These are phyloP conservation scores for Leptopilina clavipes DNA, from an alignment of 1,140 invertebrate genomes.

Conservation along the genomic window DNA sequence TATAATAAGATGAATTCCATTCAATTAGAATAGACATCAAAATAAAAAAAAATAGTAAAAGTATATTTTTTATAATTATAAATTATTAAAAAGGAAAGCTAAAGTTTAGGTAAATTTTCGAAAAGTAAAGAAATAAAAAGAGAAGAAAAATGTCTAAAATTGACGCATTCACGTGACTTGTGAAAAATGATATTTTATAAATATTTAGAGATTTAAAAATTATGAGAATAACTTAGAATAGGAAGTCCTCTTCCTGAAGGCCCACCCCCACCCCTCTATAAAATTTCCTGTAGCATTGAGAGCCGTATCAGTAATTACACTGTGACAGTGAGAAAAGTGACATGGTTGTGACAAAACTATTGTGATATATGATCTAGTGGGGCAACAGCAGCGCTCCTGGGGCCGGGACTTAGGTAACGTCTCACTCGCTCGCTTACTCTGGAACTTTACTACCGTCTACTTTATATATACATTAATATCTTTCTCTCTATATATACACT, in stretches of 20 bases:
- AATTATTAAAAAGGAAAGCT: too few species aligned
- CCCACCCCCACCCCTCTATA: conserved; percentile 34
- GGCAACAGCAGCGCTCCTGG: conserved; percentile 75
- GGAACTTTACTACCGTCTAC: conserved; percentile 64
- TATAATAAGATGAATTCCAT: neutral
- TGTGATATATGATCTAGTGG: conserved; percentile 75
- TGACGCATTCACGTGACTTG: neutral
- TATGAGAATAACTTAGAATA: neutral
- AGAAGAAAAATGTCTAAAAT: conserved; percentile 11
- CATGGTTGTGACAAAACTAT: conserved; percentile 73
- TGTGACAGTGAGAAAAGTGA: conserved; percentile 64
- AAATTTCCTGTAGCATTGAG: conserved; percentile 43
- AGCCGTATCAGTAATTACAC: conserved; percentile 58
- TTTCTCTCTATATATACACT: conserved; percentile 27
- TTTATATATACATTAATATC: conserved; percentile 51
- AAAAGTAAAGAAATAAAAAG: too few species aligned
- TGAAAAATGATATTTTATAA: neutral
- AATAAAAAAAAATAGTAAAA: too few species aligned
- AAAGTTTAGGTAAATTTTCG: too few species aligned
- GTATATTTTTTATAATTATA: too few species aligned
- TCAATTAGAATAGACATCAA: neutral
- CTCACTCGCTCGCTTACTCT: conserved; percentile 72
- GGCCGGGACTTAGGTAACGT: conserved; percentile 75
- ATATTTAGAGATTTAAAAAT: neutral
- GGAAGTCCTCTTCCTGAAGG: conserved; percentile 23